A percentile compares a stretch with the other conserved stretches of the same genome.
Evolutionary conservation across 2,888 invertebrate genomes (phyloP).

Genomic region (Nomada goodeniana): DNA sequence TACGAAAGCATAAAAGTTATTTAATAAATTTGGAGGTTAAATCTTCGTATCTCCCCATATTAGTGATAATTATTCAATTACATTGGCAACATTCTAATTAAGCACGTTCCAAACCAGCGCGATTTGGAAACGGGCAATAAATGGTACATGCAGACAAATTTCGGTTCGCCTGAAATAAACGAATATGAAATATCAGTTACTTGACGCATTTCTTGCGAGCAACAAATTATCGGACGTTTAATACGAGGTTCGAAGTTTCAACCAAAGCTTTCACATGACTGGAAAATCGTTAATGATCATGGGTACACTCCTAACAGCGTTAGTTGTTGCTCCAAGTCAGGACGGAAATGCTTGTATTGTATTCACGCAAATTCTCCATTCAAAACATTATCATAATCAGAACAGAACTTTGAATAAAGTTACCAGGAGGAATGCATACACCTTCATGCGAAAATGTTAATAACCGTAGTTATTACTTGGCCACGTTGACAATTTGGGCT

Average conservation of each 20-base stretch:
- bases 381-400: slow-evolving; percentile 50
- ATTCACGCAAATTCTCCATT: slow-evolving; percentile 42
- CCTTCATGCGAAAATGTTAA: slow-evolving; percentile 12
- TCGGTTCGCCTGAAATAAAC: background rate
- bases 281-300: slow-evolving; percentile 56
- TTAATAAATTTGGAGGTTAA: too few relatives aligned
- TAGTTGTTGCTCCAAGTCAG: slow-evolving; percentile 56
- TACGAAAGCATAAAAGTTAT: too few relatives aligned
- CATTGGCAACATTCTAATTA: too few relatives aligned
- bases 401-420: slow-evolving; percentile 41
- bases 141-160: background rate
- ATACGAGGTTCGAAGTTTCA: slow-evolving; percentile 37
- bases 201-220: background rate
- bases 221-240: slow-evolving; percentile 32
- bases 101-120: too few relatives aligned
- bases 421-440: background rate
- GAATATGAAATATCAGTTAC: background rate
- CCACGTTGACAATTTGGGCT: background rate
- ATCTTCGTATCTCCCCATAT: too few relatives aligned
- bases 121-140: too few relatives aligned
- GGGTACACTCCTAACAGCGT: slow-evolving; percentile 44
- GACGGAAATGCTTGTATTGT: slow-evolving; percentile 47
- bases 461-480: slow-evolving; percentile 23
- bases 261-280: slow-evolving; percentile 28
- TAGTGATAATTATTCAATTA: too few relatives aligned